Conservation (phyloP, 2,888 invertebrate genomes). For the Heteromyza rotundicornis region DNA sequence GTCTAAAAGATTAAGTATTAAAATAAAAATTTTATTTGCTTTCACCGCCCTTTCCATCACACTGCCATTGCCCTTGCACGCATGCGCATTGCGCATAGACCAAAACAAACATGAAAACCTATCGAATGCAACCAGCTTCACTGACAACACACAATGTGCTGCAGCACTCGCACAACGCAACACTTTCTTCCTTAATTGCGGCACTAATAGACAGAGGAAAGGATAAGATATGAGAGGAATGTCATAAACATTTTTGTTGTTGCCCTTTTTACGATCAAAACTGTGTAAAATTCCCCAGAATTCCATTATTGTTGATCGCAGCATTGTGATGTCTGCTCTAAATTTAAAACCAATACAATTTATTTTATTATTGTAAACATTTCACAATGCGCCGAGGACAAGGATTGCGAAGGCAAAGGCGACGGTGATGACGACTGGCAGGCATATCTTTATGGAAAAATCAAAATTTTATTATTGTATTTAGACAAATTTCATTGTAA, state of each 20-base stretch:
- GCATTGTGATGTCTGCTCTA: slow-evolving; percentile 51
- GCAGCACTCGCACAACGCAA: neutral
- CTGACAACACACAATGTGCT: neutral
- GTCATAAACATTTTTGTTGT: slow-evolving; percentile 30
- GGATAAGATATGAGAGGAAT: slow-evolving; percentile 36
- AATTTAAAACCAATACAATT: slow-evolving; percentile 53
- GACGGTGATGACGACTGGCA: slow-evolving; percentile 10
- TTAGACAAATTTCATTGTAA: slow-evolving; percentile 11
- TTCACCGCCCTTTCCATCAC: neutral
- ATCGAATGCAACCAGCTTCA: no score
- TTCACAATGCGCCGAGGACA: neutral
- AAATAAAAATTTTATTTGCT: neutral
- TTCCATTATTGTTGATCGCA: slow-evolving; percentile 34
- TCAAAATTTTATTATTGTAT: slow-evolving; percentile 46
- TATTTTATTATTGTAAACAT: slow-evolving; percentile 47
- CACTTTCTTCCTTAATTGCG: slow-evolving; percentile 14
- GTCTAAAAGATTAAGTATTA: no score
- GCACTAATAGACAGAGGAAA: slow-evolving; percentile 34
- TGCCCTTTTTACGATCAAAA: slow-evolving; percentile 41
- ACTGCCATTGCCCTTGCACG: neutral
- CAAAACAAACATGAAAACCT: neutral
- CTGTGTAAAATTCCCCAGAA: neutral
- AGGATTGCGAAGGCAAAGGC: neutral
- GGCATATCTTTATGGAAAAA: slow-evolving; percentile 38
- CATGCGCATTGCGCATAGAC: slow-evolving; percentile 11